Evolutionary conservation across 2,888 invertebrate genomes (phyloP).

Genomic region (Ichneumoninae sp.): DNA sequence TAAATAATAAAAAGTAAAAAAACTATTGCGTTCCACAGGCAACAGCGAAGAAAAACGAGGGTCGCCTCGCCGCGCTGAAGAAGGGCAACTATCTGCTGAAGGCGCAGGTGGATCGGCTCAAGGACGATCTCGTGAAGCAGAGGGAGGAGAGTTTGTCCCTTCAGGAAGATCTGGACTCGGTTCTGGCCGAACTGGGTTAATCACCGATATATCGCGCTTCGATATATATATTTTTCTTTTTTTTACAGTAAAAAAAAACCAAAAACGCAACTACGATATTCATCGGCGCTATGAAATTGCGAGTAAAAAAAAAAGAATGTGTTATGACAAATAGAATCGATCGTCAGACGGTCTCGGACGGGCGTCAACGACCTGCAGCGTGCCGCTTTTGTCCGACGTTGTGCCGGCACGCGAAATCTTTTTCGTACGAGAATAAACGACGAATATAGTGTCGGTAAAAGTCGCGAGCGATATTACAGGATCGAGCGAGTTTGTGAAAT

Average conservation of each 20-base stretch:
- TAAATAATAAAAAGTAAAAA: no score
- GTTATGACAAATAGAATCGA: background rate
- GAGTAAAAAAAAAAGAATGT: conserved; percentile 8
- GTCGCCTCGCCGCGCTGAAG: conserved; percentile 91
- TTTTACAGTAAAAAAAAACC: background rate
- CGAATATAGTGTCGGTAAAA: background rate
- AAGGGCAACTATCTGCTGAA: conserved; percentile 95
- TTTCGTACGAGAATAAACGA: background rate
- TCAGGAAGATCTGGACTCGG: conserved; percentile 94
- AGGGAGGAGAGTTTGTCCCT: conserved; percentile 91
- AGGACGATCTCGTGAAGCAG: conserved; percentile 93
- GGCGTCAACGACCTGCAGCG: background rate
- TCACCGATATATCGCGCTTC: background rate
- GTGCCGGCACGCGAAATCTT: background rate
- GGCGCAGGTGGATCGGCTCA: conserved; percentile 94
- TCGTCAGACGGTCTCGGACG: background rate
- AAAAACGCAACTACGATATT: conserved; percentile 40
- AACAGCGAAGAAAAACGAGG: conserved; percentile 91
- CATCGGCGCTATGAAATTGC: conserved; percentile 22
- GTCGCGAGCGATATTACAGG: background rate
- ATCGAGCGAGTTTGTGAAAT: background rate
- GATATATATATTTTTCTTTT: background rate
- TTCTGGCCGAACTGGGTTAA: conserved; percentile 93
- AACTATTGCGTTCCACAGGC: conserved; percentile 66
- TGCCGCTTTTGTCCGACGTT: background rate